These are phyloP conservation scores for Plecturocebus donacophilus DNA, from an alignment of 2,113 vertebrate species.

Conservation along the genomic window DNA sequence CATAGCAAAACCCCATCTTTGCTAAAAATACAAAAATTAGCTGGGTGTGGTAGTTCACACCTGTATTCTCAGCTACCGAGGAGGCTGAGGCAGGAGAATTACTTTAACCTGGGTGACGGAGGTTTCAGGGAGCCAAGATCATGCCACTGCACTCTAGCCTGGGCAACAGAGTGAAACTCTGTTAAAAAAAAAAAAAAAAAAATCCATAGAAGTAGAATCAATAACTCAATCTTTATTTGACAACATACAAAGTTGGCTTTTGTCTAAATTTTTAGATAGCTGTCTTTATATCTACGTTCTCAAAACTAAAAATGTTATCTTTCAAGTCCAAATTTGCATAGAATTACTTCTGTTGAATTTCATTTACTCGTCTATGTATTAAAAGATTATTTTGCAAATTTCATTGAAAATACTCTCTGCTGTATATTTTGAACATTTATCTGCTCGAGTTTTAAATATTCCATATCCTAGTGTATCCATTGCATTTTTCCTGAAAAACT, in stretches of 20 bases:
- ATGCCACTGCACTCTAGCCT: too few species aligned
- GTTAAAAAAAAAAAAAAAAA: not conserved
- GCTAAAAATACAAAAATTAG: too few species aligned
- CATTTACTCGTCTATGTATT: not conserved
- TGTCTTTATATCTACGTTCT: slow-evolving; percentile 8
- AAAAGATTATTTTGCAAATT: not conserved
- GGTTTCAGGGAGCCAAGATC: too few species aligned
- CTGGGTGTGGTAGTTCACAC: too few species aligned
- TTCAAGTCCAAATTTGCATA: not conserved
- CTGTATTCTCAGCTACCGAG: too few species aligned
- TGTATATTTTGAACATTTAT: slow-evolving; percentile 17
- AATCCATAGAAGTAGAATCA: not conserved
- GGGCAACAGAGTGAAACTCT: too few species aligned
- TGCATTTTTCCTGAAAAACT: not conserved
- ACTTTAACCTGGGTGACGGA: too few species aligned
- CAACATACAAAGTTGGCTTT: slow-evolving; percentile 6
- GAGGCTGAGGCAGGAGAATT: too few species aligned
- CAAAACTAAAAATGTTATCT: not conserved
- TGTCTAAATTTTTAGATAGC: not conserved
- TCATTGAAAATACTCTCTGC: not conserved
- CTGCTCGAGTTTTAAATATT: slow-evolving; percentile 1
- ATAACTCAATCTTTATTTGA: not conserved
- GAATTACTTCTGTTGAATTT: not conserved
- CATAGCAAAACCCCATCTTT: too few species aligned
- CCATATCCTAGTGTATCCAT: not conserved